phyloP scores from a whole-genome alignment of 2,888 invertebrate genomes.

The Acrobasis repandana region DNA sequence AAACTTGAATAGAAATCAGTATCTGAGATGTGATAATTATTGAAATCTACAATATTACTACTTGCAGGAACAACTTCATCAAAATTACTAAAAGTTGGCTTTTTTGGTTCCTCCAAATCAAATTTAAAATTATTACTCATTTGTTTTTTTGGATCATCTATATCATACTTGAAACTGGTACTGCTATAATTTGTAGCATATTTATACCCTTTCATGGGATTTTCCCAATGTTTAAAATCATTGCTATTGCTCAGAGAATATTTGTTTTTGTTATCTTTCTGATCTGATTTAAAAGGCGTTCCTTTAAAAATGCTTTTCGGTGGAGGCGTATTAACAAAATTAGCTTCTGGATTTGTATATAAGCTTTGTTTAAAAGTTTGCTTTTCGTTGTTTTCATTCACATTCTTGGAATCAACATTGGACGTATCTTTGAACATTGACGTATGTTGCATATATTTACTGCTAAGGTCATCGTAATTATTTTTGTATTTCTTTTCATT shows the following conservation, averaged over 20 bases:
- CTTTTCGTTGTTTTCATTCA: constrained; percentile 43
- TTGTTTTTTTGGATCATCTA: constrained; percentile 53
- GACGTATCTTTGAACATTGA: constrained; percentile 36
- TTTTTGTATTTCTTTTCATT: constrained; percentile 43
- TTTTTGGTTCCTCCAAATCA: constrained; percentile 54
- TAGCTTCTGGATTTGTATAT: constrained; percentile 33
- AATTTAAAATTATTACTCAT: constrained; percentile 53
- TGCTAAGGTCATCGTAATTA: constrained; percentile 42
- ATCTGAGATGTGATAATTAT: constrained; percentile 57
- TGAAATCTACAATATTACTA: constrained; percentile 58
- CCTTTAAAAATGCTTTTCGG: constrained; percentile 37
- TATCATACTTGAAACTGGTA: constrained; percentile 60
- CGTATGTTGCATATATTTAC: constrained; percentile 41
- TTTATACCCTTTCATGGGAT: constrained; percentile 59
- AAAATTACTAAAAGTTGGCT: constrained; percentile 46
- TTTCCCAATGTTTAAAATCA: constrained; percentile 54
- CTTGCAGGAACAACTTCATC: constrained; percentile 66
- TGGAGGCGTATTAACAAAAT: constrained; percentile 9
- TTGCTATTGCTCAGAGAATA: constrained; percentile 46
- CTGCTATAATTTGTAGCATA: constrained; percentile 65
- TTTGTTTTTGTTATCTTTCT: constrained; percentile 58
- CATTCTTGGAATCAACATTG: constrained; percentile 42
- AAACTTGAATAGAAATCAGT: constrained; percentile 50
- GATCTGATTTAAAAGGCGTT: constrained; percentile 43
- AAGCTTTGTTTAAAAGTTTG: constrained; percentile 41